A percentile compares a stretch with the other conserved stretches of the same genome.
Conservation (phyloP, 2,113 vertebrate genomes). For the Boleophthalmus pectinirostris region DNA sequence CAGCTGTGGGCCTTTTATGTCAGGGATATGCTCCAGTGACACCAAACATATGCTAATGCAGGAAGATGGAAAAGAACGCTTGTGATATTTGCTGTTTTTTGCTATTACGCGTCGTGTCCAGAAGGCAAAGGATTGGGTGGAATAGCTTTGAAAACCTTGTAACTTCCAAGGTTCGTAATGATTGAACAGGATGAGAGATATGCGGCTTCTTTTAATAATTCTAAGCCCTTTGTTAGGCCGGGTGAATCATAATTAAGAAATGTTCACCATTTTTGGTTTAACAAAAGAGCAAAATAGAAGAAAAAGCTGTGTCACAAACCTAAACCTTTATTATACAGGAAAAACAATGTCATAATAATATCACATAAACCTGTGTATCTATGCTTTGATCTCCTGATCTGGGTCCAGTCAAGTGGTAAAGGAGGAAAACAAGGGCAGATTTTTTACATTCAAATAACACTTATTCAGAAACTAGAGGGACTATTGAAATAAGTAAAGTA, state of each 20-base stretch:
- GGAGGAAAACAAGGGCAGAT: no score
- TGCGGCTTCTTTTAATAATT: background rate
- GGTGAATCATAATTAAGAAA: background rate
- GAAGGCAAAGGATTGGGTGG: background rate
- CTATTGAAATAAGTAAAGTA: no score
- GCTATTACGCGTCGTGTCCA: background rate
- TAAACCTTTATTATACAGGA: background rate
- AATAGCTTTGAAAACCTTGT: slow-evolving; percentile 1
- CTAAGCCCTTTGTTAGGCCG: background rate
- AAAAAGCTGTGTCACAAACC: background rate
- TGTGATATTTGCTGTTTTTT: background rate
- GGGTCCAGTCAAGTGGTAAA: no score
- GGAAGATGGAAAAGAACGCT: no score
- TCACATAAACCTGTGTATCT: no score
- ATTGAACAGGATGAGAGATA: background rate
- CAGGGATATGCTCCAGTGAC: no score
- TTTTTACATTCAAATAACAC: no score
- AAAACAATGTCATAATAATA: no score
- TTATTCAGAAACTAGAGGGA: no score
- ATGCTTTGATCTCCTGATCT: slow-evolving; percentile 30
- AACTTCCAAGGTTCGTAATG: background rate
- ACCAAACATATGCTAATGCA: no score
- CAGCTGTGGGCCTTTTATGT: no score
- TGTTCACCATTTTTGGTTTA: background rate
- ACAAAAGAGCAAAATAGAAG: background rate